Percentiles rank a stretch among this genome's conserved stretches.
Conservation (phyloP, 1,140 invertebrate species). For the Chlorops oryzae region DNA sequence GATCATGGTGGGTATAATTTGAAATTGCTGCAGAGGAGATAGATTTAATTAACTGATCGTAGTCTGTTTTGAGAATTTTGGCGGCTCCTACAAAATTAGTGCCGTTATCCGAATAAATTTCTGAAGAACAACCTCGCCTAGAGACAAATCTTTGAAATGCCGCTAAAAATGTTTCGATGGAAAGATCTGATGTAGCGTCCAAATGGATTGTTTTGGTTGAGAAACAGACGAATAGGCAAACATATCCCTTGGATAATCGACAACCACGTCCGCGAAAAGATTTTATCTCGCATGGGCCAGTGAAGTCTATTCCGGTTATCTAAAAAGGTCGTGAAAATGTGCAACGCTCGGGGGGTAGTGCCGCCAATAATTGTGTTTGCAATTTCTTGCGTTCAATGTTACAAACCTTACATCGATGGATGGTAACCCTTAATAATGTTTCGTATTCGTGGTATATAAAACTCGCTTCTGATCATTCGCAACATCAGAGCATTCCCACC, state of each 20-base stretch:
- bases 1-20: no score
- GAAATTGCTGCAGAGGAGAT: no score
- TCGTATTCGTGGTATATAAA: no score
- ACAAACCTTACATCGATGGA: no score
- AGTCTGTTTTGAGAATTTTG: neutral
- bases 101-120: slow-evolving; percentile 36
- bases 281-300: slow-evolving; percentile 4
- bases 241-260: neutral
- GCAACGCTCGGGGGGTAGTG: no score
- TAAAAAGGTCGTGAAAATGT: neutral
- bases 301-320: neutral
- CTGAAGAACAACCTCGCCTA: slow-evolving; percentile 21
- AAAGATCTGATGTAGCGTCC: neutral
- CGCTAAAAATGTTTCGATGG: slow-evolving; percentile 21
- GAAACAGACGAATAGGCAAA: neutral
- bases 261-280: neutral
- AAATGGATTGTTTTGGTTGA: no score
- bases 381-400: no score
- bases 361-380: no score
- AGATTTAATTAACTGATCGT: no score
- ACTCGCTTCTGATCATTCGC: no score
- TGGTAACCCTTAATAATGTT: no score
- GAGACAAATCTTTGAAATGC: slow-evolving; percentile 31
- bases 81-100: slow-evolving; percentile 37
- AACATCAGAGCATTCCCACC: no score